A percentile compares a stretch with the other conserved stretches of the same genome.
Conservation (phyloP, 2,888 invertebrate species). For the Harmothoe impar region DNA sequence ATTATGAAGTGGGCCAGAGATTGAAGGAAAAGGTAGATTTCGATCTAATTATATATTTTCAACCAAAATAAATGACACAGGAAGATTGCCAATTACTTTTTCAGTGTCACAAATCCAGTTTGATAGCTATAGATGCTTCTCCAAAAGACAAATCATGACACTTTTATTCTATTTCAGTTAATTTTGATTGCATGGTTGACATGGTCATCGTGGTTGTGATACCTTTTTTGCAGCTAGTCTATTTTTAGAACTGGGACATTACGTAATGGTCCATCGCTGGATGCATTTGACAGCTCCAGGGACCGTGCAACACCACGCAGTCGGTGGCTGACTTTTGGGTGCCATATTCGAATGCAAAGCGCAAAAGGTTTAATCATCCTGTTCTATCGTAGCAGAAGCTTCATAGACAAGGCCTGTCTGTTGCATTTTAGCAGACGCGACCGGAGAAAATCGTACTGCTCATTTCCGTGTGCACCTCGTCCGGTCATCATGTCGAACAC, state of each 20-base stretch:
- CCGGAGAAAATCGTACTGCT: background rate
- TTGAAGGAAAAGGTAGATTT: too few species aligned
- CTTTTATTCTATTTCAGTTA: too few species aligned
- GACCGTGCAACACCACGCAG: background rate
- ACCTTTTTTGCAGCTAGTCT: background rate
- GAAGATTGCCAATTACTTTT: too few species aligned
- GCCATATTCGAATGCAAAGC: background rate
- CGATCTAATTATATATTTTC: too few species aligned
- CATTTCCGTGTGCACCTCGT: background rate
- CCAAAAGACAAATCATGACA: too few species aligned
- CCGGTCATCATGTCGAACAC: background rate
- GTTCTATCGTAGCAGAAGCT: background rate
- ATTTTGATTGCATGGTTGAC: too few species aligned
- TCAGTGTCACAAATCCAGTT: too few species aligned
- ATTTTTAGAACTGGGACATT: conserved; percentile 23
- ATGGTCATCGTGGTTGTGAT: background rate
- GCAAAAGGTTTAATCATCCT: background rate
- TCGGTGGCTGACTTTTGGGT: background rate
- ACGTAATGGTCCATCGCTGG: conserved; percentile 10
- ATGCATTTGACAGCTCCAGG: conserved; percentile 16
- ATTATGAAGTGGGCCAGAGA: too few species aligned
- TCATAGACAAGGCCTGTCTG: background rate
- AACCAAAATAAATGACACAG: too few species aligned
- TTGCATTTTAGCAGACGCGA: background rate
- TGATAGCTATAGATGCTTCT: too few species aligned